phyloP scores from a whole-genome alignment of 30 jellyfish, hydroid and myxozoan genomes.

The Mastigias papua region DNA sequence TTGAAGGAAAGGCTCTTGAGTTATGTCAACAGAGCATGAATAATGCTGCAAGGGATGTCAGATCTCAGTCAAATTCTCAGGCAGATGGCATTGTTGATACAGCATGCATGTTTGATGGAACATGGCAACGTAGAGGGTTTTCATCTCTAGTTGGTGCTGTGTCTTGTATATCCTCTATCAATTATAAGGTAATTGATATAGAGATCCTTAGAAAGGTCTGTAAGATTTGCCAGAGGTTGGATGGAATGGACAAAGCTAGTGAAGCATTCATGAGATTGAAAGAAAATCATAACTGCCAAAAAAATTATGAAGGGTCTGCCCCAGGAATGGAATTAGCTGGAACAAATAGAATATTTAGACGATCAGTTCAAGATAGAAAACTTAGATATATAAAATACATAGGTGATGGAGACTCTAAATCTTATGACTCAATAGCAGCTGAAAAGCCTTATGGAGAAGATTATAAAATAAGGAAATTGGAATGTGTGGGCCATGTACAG shows the following conservation, averaged over 20 bases:
- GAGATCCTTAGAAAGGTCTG: slow-evolving; percentile 12
- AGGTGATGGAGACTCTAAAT: slow-evolving; percentile 7
- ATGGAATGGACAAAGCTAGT: background rate
- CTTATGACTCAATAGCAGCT: slow-evolving; percentile 4
- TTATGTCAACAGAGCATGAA: slow-evolving; percentile 18
- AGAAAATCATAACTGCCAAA: slow-evolving; percentile 12
- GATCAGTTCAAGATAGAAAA: background rate
- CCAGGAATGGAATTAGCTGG: slow-evolving; percentile 15
- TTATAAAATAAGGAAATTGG: background rate
- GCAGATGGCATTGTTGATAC: slow-evolving; percentile 16
- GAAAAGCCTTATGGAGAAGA: slow-evolving; percentile 31
- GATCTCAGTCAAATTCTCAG: background rate
- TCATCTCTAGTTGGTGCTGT: slow-evolving; percentile 40
- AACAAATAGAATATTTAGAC: background rate
- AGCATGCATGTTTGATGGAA: slow-evolving; percentile 38
- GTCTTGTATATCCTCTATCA: slow-evolving; percentile 15
- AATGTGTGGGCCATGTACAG: slow-evolving; percentile 44
- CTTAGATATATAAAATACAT: background rate
- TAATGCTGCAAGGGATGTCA: slow-evolving; percentile 26
- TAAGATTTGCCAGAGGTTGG: background rate
- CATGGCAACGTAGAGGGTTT: slow-evolving; percentile 36
- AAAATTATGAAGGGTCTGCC: slow-evolving; percentile 17
- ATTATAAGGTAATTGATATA: slow-evolving; percentile 7
- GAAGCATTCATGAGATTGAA: background rate
- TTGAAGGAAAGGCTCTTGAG: slow-evolving; percentile 4